Evolutionary conservation across 30 jellyfish, hydroid and myxozoan species (phyloP), one percentile per base, ranked within the genome.

Genomic region (Pseudorhiza aurosa): DNA sequence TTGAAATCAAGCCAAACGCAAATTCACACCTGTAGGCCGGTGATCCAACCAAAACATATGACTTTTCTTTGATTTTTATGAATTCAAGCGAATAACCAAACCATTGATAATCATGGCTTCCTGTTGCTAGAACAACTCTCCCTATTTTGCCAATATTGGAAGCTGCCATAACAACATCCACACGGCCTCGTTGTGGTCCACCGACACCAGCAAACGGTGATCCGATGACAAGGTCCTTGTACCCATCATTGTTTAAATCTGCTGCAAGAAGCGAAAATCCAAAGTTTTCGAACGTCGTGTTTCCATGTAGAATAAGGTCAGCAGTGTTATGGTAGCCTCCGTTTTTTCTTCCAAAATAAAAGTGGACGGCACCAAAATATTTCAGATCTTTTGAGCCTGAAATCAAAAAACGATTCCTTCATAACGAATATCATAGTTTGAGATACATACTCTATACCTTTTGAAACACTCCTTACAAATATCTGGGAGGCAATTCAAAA

Each of bases 21-120:
- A n/a, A n/a, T n/a, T 51, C 32, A 19, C 50, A 88, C 97, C 97
- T 81, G 65, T 32, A 73, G 0, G 87, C 85, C 14, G 97, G 97
- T 9, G 97, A 83, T 31, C 97, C 97, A 6, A 81, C 77, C 14
- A 81, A 49, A 53, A 81, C 76, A 15, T 63, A 36, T 15, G 64
- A 15, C 28, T 64, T 46, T 9, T 62, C 60, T 14, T 49, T 25
- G 2, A 39, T 22, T 10, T 36, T 31, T 22, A 15, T 32, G 65
- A 75, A 65, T 0, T 36, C 91, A 46, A 74, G 19, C 18, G 95
- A 81, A 67, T 35, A 67, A 1, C 97, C 97, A 80, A 88, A 81
- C 97, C 97, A 88, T n/a, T 74, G 72, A 59, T 88, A 88, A 68
- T 88, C 87, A 9, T 72, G 82, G 2, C 62, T 36, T 26, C 95